phyloP scores from a whole-genome alignment of 2,797 vertebrate genomes.

The Malacoraja senta region DNA sequence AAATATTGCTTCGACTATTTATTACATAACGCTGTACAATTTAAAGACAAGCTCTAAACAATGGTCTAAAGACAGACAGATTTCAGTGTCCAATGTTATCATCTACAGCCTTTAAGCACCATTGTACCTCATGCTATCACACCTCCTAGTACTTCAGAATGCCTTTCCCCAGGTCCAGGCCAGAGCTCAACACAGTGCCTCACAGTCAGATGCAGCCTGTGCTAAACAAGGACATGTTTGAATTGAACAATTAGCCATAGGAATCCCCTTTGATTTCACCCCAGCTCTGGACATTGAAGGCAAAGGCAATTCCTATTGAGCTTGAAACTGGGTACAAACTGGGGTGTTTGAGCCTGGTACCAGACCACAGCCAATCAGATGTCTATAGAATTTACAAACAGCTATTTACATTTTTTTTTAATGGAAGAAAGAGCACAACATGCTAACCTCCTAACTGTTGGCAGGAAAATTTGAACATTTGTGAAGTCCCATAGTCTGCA shows the following conservation, averaged over 20 bases:
- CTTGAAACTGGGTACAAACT: not conserved
- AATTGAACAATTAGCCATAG: not conserved
- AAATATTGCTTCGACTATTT: not conserved
- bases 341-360: not conserved
- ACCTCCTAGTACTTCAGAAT: not conserved
- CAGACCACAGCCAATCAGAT: not conserved
- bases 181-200: not conserved
- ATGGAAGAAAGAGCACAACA: not conserved
- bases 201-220: not conserved
- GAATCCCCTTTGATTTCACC: not conserved
- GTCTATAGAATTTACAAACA: not conserved
- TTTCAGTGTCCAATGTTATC: slow-evolving; percentile 6
- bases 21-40: slow-evolving; percentile 18
- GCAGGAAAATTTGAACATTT: slow-evolving; percentile 2
- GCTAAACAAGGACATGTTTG: not conserved
- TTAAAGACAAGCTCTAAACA: not conserved
- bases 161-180: not conserved
- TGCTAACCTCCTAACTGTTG: not conserved
- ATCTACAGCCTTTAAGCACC: not conserved
- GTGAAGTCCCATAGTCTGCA: not conserved
- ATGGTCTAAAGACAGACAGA: not conserved
- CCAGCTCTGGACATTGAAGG: not conserved
- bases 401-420: not conserved
- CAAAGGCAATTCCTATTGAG: not conserved
- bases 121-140: not conserved